Percentiles rank a stretch among this genome's conserved stretches.
These are phyloP conservation scores for Palythoa grandis DNA, from an alignment of 92 coral and sea anemone species.

Conservation along the genomic window DNA sequence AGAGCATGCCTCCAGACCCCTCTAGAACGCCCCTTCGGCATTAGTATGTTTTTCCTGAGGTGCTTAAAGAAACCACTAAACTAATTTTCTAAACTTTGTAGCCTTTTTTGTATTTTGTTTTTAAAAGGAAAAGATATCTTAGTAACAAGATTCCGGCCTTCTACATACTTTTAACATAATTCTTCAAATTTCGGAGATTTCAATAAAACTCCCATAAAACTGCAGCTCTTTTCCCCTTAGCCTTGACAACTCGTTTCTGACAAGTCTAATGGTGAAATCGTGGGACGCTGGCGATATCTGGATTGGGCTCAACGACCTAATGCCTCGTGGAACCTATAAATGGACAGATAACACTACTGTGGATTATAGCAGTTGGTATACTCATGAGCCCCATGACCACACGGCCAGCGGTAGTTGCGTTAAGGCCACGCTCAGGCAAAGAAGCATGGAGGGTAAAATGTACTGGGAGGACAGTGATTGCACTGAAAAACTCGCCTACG, in stretches of 20 bases:
- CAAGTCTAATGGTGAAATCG: conserved; percentile 73
- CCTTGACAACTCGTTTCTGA: conserved; percentile 65
- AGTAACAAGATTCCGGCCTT: no score
- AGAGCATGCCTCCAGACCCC: no score
- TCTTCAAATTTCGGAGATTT: no score
- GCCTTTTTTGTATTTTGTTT: no score
- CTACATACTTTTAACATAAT: no score
- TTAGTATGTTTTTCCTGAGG: no score
- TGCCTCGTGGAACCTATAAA: conserved; percentile 65
- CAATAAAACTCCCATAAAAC: no score
- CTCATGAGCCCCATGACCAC: conserved; percentile 89
- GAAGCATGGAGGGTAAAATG: conserved; percentile 79
- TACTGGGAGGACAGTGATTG: conserved; percentile 89
- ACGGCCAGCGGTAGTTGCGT: conserved; percentile 78
- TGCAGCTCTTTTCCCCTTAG: conserved; percentile 18
- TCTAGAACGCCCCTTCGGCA: no score
- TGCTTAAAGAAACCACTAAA: no score
- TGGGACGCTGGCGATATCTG: conserved; percentile 89
- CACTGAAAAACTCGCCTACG: conserved; percentile 62
- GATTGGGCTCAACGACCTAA: conserved; percentile 77
- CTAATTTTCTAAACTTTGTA: no score
- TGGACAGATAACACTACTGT: conserved; percentile 74
- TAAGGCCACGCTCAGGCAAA: conserved; percentile 63
- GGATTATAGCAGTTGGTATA: conserved; percentile 82
- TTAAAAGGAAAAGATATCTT: no score